Evolutionary conservation across 2,888 invertebrate genomes (phyloP), one percentile per base, ranked within the genome.

Genomic region (Drosophila peninsularis): DNA sequence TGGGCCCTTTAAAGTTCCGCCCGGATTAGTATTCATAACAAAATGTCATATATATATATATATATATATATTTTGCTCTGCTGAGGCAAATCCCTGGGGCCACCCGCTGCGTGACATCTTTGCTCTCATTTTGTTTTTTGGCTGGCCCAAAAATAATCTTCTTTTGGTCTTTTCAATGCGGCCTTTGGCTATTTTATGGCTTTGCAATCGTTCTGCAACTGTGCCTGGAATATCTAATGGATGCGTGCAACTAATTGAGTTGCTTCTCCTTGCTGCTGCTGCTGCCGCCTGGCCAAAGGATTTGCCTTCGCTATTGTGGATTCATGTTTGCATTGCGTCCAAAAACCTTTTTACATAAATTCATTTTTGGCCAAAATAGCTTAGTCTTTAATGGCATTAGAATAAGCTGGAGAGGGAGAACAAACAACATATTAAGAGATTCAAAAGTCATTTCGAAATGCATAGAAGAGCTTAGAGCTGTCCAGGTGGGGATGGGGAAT

Each of bases 21-120:
- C 42, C 14, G 39, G 80, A 89, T 90, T 90, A 87, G 90, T 90
- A 90, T 90, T 90, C 90, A 90, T 87, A 90, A 78, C 90, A 77
- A 85, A 80, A 88, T 88, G 78, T 78, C 82, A 84, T 78, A 86
- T 78, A 90, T 83, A 42, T 14, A 21, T 14, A 24, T 24, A 44
- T 27, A 14, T 45, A 11, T 39, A 17, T 24, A 21, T 45, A 30
- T 50, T 34, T 30, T 65, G 82, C 61, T 69, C 67, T 67, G 60
- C 68, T 62, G 30, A 63, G 68, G 61, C 74, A 86, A 83, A 82
- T 86, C 86, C 82, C 82, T 66, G 47, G 71, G 82, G 81, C 81
- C 64, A 61, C 62, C 68, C 75, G 80, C 83, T 82, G 83, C 82
- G 82, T 82, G 82, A 83, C 84, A 81, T 86, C 79, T 84, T 75